Conservation (phyloP, 2,797 vertebrate genomes). For the Lagorchestes hirsutus region DNA sequence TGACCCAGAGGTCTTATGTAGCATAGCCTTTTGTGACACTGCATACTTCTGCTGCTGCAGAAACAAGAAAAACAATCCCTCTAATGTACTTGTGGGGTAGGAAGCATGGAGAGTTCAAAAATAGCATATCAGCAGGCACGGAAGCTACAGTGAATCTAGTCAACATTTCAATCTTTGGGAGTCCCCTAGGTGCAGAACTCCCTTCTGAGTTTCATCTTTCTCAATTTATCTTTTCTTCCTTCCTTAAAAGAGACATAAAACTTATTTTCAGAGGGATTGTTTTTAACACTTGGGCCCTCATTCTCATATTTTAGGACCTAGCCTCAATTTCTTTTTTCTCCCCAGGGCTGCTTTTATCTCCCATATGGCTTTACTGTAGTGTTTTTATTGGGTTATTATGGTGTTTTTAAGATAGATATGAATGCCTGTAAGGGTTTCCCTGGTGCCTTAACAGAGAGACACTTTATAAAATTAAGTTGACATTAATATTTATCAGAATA, state of each 20-base stretch:
- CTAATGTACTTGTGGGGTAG: constrained; percentile 52
- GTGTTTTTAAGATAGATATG: constrained; percentile 56
- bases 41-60: constrained; percentile 52
- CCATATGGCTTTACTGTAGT: constrained; percentile 35
- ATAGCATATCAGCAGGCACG: constrained; percentile 50
- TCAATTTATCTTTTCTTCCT: constrained; percentile 23
- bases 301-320: constrained; percentile 53
- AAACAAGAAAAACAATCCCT: constrained; percentile 63
- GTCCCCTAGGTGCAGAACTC: neutral
- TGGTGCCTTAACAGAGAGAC: constrained; percentile 48
- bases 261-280: constrained; percentile 21
- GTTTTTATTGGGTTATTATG: constrained; percentile 49
- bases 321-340: neutral
- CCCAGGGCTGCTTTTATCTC: constrained; percentile 7
- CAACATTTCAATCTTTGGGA: constrained; percentile 57
- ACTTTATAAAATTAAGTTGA: constrained; percentile 54
- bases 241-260: constrained; percentile 44
- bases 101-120: constrained; percentile 37
- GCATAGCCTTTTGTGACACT: constrained; percentile 59
- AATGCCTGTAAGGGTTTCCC: constrained; percentile 29
- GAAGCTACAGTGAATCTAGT: constrained; percentile 43
- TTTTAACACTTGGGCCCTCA: constrained; percentile 32
- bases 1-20: constrained; percentile 71
- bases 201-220: neutral
- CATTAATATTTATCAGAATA: constrained; percentile 64